Evolutionary conservation across 2,113 vertebrate species (phyloP).

Genomic region (Vidua macroura): DNA sequence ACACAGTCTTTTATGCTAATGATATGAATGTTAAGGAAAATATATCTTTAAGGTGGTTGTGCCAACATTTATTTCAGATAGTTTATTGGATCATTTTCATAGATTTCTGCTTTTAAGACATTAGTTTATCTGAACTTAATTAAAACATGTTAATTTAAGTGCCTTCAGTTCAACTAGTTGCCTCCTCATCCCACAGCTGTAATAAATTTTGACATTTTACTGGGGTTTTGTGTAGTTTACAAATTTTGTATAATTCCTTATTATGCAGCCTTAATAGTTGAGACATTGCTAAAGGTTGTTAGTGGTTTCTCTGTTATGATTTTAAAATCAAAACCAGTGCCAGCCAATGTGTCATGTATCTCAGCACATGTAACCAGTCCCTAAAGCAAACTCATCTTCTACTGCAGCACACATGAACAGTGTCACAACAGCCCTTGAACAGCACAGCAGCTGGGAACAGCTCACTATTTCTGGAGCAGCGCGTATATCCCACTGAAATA

Average conservation of each 20-base stretch:
- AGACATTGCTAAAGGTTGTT: slow-evolving; percentile 47
- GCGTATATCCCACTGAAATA: not conserved
- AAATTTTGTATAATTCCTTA: slow-evolving; percentile 32
- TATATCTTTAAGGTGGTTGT: not conserved
- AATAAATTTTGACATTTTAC: not conserved
- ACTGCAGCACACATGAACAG: not conserved
- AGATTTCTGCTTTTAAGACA: not conserved
- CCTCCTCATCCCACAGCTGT: not conserved
- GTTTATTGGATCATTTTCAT: not conserved
- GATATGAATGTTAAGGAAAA: not conserved
- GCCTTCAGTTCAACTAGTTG: not conserved
- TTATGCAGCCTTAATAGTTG: slow-evolving; percentile 2
- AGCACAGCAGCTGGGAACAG: not conserved
- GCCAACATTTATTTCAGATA: not conserved
- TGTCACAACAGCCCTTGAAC: not conserved
- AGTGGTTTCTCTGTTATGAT: slow-evolving; percentile 46
- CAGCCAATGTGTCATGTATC: not conserved
- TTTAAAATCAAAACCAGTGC: slow-evolving; percentile 41
- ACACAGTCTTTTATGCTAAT: not conserved
- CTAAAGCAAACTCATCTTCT: not conserved
- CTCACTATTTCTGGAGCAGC: not conserved
- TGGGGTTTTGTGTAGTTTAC: not conserved
- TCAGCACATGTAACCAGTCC: not conserved
- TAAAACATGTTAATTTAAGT: not conserved
- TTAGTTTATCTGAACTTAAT: slow-evolving; percentile 29